Conservation (phyloP, 2,113 vertebrate species). For the Ginglymostoma cirratum region DNA sequence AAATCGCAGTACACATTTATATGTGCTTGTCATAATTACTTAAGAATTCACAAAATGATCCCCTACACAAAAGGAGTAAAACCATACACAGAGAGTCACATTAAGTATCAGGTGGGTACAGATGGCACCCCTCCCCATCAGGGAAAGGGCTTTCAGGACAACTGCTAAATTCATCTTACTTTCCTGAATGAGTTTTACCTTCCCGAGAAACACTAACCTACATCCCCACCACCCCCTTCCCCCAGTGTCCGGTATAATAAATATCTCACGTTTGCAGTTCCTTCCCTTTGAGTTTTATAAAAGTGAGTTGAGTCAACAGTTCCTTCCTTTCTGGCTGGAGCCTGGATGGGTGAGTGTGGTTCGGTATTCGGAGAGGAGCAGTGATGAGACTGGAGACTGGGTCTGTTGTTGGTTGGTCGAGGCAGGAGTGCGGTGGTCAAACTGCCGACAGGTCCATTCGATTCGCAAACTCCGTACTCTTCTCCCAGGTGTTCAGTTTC, state of each 20-base stretch:
- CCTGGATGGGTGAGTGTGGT: background rate
- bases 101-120: background rate
- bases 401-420: background rate
- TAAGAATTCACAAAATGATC: background rate
- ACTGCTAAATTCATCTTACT: background rate
- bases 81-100: background rate
- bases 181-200: background rate
- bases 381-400: background rate
- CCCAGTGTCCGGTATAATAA: background rate
- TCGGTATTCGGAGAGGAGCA: background rate
- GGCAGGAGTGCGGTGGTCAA: slow-evolving; percentile 50
- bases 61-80: background rate
- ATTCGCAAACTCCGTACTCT: slow-evolving; percentile 80
- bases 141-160: background rate
- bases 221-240: too few species aligned
- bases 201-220: background rate
- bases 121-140: background rate
- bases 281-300: background rate
- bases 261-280: background rate
- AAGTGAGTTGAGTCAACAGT: background rate
- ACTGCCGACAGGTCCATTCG: slow-evolving; percentile 81
- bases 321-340: background rate
- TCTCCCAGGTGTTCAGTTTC: slow-evolving; percentile 85
- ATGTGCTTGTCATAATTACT: background rate
- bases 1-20: background rate